Percentiles rank a stretch among this genome's conserved stretches.
phyloP scores from a whole-genome alignment of 2,797 vertebrate genomes.

The Hephaestus fuliginosus region DNA sequence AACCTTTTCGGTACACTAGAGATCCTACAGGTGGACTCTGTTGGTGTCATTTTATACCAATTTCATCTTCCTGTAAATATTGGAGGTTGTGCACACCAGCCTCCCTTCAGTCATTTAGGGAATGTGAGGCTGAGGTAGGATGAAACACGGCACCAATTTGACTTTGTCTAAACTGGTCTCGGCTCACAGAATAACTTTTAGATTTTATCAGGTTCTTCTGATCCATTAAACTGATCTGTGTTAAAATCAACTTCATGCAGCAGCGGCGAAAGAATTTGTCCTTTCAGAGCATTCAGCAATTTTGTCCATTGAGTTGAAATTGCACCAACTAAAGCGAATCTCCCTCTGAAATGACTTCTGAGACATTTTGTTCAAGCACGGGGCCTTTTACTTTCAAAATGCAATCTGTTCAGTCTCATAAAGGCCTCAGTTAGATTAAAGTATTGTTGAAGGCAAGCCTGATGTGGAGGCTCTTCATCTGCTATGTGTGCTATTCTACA shows the following conservation, averaged over 20 bases:
- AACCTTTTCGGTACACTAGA: conserved; percentile 13
- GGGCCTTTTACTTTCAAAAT: conserved; percentile 49
- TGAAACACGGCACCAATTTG: background rate
- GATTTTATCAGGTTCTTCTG: conserved; percentile 31
- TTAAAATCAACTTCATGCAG: conserved; percentile 1
- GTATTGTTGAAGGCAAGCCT: conserved; percentile 25
- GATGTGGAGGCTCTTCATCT: conserved; percentile 52
- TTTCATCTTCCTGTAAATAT: conserved; percentile 13
- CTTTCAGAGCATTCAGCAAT: conserved; percentile 14
- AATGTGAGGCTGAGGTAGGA: conserved; percentile 1
- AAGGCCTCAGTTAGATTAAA: conserved; percentile 57
- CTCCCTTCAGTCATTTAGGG: conserved; percentile 6
- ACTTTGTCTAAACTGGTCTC: conserved; percentile 18
- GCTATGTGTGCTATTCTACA: conserved; percentile 35
- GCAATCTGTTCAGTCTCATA: conserved; percentile 53
- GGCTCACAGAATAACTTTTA: background rate
- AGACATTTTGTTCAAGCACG: conserved; percentile 36
- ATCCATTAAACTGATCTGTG: conserved; percentile 34
- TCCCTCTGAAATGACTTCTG: conserved; percentile 46
- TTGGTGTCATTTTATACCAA: conserved; percentile 18
- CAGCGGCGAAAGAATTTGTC: conserved; percentile 18
- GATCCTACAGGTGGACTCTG: conserved; percentile 3
- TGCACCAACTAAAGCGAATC: conserved; percentile 23
- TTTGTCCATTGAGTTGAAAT: conserved; percentile 28
- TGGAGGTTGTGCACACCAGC: background rate